Conservation (phyloP, 2,888 invertebrate genomes). For the Octonoba sinensis region DNA sequence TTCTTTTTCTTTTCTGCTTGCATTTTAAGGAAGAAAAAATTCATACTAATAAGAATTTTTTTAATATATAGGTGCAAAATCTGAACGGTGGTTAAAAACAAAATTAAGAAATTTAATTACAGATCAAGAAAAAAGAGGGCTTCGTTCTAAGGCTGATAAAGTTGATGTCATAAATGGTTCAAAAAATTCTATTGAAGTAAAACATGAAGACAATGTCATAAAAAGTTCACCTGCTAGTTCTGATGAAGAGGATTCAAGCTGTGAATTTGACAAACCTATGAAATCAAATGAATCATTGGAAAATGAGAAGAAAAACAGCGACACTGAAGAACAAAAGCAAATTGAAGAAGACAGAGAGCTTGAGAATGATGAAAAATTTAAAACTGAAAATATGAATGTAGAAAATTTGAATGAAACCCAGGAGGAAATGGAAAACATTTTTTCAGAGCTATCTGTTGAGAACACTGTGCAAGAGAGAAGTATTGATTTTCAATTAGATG, state of each 20-base stretch:
- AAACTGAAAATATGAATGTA: neutral
- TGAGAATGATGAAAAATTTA: neutral
- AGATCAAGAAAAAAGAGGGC: constrained; percentile 28
- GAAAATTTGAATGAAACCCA: neutral
- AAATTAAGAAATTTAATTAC: constrained; percentile 40
- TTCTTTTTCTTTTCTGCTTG: too few relatives aligned
- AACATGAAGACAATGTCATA: neutral
- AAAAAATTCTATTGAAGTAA: constrained; percentile 8
- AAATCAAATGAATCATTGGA: too few relatives aligned
- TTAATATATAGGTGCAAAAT: constrained; percentile 42
- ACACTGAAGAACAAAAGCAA: neutral
- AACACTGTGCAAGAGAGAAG: too few relatives aligned
- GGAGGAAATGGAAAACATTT: too few relatives aligned
- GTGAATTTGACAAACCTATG: neutral
- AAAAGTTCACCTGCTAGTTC: neutral
- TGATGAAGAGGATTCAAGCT: neutral
- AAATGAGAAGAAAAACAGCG: too few relatives aligned
- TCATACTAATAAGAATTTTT: too few relatives aligned
- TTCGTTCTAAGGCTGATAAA: neutral
- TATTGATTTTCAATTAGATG: neutral
- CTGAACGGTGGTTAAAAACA: constrained; percentile 55
- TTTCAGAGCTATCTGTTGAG: too few relatives aligned
- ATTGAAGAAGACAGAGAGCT: neutral
- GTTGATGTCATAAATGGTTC: neutral
- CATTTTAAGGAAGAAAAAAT: too few relatives aligned